phyloP scores from a whole-genome alignment of 1,140 invertebrate species.

The Penaeus chinensis region DNA sequence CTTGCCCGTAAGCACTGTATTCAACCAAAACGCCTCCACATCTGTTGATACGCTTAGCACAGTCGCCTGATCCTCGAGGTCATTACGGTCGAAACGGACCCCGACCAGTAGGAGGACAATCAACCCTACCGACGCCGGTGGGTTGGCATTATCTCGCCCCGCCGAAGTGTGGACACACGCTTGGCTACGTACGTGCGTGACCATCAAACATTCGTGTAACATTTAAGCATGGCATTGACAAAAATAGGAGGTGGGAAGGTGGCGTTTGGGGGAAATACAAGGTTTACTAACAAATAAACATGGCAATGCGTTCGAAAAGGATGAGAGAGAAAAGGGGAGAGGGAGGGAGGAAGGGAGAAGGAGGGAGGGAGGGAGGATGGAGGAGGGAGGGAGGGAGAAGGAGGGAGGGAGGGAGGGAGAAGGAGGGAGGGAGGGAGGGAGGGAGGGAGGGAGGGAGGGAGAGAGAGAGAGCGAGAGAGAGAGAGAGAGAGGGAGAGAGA shows the following conservation, averaged over 20 bases:
- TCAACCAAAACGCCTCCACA: background rate
- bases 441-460: background rate
- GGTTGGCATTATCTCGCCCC: background rate
- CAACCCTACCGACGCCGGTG: background rate
- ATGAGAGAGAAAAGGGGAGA: background rate
- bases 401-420: constrained; percentile 28
- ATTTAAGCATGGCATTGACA: constrained; percentile 45
- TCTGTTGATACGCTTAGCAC: background rate
- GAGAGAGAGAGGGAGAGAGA: constrained; percentile 3
- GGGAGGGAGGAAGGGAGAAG: background rate
- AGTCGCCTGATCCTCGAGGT: too few species aligned
- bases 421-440: constrained; percentile 12
- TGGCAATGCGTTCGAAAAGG: background rate
- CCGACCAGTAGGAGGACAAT: background rate
- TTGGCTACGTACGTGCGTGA: constrained; percentile 9
- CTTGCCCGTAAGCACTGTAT: background rate
- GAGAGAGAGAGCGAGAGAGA: constrained; percentile 16
- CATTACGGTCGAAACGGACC: too few species aligned
- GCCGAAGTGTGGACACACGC: background rate
- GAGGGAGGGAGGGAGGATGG: constrained; percentile 29
- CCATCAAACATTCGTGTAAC: constrained; percentile 40
- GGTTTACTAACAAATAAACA: background rate
- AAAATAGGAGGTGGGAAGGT: constrained; percentile 32
- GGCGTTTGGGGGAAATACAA: background rate
- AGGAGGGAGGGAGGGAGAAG: background rate